Evolutionary conservation across 1,140 invertebrate genomes (phyloP), one percentile per base, ranked within the genome.

Genomic region (Wiebesia pumilae): DNA sequence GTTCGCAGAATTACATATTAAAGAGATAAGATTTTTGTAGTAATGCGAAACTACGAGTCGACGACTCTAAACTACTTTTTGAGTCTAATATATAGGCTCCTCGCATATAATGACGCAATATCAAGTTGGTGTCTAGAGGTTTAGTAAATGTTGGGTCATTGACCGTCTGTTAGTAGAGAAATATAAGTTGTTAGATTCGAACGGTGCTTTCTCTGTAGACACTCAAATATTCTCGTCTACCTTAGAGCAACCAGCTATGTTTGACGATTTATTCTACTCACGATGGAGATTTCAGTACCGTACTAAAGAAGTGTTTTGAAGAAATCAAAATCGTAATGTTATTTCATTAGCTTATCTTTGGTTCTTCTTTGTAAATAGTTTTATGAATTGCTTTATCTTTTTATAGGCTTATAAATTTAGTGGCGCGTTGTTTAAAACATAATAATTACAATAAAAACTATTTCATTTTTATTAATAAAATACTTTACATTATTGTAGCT

Each of bases 91-190:
- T 30, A 35, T 4, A 58, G 77, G 51, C 51, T 54, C 38, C 77
- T 79, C 69, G 54, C 51, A 47, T 30, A 62, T 54, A 77, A 38
- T 77, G 75, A 79, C 83, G 83, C 38, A 84, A 81, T 35, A 35
- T 54, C 21, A 24, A 62, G 43, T 65, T 33, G n/a, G 3, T 62
- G 82, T 51, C 33, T 40, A 62, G 43, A 58, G 16, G 27, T 16
- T 69, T 73, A 54, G 81, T 83, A 90, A 88, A 88, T 88, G 88
- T 80, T 27, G 54, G 90, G 89, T 90, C 89, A 88, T 88, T 89
- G 90, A 91, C 90, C 88, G 90, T 89, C 89, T 90, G 90, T 87
- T 82, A 71, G 77, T 90, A 88, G 88, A 87, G 88, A 81, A 88
- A 35, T 71, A 88, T 85, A 89, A 89, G 88, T 88, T 90, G 89